These are phyloP conservation scores for Eupsittula cactorum DNA, from an alignment of 2,113 vertebrate species.

Conservation along the genomic window DNA sequence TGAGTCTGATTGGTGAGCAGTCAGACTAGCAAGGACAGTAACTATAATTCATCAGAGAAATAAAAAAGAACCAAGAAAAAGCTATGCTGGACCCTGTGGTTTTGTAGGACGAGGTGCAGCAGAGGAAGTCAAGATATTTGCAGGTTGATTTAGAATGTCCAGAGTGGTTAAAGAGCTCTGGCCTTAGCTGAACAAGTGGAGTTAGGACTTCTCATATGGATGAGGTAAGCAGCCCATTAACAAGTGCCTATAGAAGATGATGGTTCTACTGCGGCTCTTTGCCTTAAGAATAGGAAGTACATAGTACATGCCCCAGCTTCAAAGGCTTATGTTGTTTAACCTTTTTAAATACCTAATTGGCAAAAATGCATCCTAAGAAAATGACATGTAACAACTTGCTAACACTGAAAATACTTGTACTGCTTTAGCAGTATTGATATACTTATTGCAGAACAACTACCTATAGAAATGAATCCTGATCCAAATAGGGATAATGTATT, in stretches of 20 bases:
- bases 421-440: background rate
- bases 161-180: background rate
- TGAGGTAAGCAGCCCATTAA: background rate
- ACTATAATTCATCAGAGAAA: background rate
- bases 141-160: background rate
- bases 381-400: rapidly evolving
- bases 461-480: background rate
- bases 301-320: background rate
- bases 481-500: background rate
- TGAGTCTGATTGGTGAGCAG: background rate
- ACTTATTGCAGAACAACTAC: background rate
- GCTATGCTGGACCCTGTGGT: background rate
- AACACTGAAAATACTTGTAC: background rate
- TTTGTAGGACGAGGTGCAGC: background rate
- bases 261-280: background rate
- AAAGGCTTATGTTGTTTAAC: background rate
- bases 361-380: background rate
- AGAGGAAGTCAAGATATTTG: background rate
- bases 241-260: background rate
- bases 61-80: background rate
- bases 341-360: background rate
- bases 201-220: background rate
- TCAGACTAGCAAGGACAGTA: background rate
- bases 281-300: background rate
- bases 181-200: background rate